Evolutionary conservation across 2,888 invertebrate genomes (phyloP).

Genomic region (Notodonta dromedarius): DNA sequence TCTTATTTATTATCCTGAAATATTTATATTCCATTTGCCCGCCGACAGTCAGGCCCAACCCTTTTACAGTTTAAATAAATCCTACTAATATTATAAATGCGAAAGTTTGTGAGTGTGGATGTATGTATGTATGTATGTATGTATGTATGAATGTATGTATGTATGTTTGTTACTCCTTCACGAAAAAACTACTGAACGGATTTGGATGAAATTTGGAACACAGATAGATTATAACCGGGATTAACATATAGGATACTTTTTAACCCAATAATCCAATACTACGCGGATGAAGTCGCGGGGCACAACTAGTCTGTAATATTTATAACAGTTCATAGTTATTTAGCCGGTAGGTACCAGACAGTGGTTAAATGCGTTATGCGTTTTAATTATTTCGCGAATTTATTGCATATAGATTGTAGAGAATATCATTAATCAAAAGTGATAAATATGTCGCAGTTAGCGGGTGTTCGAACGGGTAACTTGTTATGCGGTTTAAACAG

Average conservation of each 20-base stretch:
- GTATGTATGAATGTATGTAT: too few relatives aligned
- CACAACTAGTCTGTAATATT: constrained; percentile 19
- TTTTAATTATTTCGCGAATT: constrained; percentile 28
- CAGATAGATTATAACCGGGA: too few relatives aligned
- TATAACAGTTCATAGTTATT: constrained; percentile 16
- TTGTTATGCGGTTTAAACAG: background rate
- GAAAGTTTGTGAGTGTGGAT: too few relatives aligned
- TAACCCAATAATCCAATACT: too few relatives aligned
- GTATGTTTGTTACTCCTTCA: too few relatives aligned
- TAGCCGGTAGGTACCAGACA: constrained; percentile 12
- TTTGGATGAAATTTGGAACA: too few relatives aligned
- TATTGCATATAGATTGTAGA: constrained; percentile 21
- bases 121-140: too few relatives aligned
- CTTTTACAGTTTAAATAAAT: background rate
- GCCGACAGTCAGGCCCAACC: background rate
- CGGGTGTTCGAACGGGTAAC: background rate
- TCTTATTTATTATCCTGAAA: too few relatives aligned
- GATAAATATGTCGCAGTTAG: background rate
- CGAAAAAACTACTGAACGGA: too few relatives aligned
- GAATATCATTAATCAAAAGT: constrained; percentile 5
- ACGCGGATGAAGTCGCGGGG: too few relatives aligned
- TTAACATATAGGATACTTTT: too few relatives aligned
- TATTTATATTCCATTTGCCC: background rate
- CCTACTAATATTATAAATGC: too few relatives aligned
- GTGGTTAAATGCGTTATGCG: constrained; percentile 29